These are phyloP conservation scores for Diacarnus erythraeanus DNA, from an alignment of 37 sponge, comb jelly and placozoan genomes.

Conservation along the genomic window DNA sequence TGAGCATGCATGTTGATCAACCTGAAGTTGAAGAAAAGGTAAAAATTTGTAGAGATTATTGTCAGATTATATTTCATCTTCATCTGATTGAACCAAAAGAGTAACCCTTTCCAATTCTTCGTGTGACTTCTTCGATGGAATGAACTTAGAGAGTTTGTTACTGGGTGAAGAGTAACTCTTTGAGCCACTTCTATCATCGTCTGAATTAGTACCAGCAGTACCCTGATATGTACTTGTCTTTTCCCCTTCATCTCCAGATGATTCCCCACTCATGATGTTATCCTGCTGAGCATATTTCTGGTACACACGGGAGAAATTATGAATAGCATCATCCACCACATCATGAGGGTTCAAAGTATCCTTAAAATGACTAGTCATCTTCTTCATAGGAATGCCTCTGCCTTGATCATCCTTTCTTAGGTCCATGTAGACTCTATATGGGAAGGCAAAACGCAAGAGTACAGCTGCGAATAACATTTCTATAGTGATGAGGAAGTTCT, in stretches of 20 bases:
- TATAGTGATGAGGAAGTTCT: conserved; percentile 95
- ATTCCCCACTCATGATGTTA: conserved; percentile 60
- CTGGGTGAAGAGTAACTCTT: background rate
- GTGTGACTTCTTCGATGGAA: background rate
- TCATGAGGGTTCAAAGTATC: conserved; percentile 96
- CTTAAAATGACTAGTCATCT: conserved; percentile 73
- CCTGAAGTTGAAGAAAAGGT: too few relatives aligned
- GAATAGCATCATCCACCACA: conserved; percentile 92
- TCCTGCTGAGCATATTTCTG: conserved; percentile 88
- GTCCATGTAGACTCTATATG: conserved; percentile 77
- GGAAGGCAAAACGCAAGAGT: conserved; percentile 86
- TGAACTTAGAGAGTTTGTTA: conserved; percentile 1
- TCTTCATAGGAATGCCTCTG: conserved; percentile 75
- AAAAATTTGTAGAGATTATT: too few relatives aligned
- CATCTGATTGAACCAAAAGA: conserved; percentile 61
- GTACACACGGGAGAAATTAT: conserved; percentile 95
- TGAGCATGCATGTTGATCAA: too few relatives aligned
- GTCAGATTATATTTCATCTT: conserved; percentile 72
- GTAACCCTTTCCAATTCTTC: conserved; percentile 50
- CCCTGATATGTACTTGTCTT: background rate
- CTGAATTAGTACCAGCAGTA: background rate
- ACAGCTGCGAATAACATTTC: conserved; percentile 97
- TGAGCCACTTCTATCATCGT: conserved; percentile 20
- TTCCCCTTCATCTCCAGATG: conserved; percentile 26
- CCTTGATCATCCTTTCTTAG: conserved; percentile 65